phyloP scores from a whole-genome alignment of 2,888 invertebrate species.

The Asteroscopus sphinx region DNA sequence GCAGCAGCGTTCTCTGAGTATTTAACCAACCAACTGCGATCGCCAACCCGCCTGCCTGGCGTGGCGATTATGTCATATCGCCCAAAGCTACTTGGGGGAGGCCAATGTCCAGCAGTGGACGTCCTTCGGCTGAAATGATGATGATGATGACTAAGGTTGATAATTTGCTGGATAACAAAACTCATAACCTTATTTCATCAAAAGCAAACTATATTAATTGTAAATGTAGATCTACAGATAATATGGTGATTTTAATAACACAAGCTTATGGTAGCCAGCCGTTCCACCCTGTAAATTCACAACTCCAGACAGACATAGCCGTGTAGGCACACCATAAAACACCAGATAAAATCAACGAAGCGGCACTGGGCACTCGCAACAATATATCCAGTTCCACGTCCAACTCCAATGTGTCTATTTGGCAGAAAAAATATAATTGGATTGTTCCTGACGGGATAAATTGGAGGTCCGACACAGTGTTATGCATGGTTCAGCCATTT shows the following conservation, averaged over 20 bases:
- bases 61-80: no score
- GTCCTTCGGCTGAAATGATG: no score
- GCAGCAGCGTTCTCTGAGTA: no score
- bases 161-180: no score
- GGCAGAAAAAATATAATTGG: constrained; percentile 85
- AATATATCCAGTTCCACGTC: constrained; percentile 69
- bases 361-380: constrained; percentile 61
- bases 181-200: no score
- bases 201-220: no score
- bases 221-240: no score
- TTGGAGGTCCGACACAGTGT: constrained; percentile 71
- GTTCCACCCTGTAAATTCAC: constrained; percentile 31
- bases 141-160: no score
- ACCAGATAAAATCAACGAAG: constrained; percentile 60
- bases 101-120: no score
- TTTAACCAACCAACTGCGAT: no score
- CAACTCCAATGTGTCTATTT: constrained; percentile 73
- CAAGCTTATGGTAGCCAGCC: constrained; percentile 9
- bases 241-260: constrained; percentile 16
- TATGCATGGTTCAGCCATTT: constrained; percentile 69
- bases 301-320: constrained; percentile 39
- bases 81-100: no score
- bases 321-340: constrained; percentile 54
- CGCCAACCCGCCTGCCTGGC: no score
- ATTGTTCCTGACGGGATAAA: constrained; percentile 82